Evolutionary conservation across 2,113 vertebrate species (phyloP), one percentile per base, ranked within the genome.

Genomic region (Tenebrosternarchus preto): DNA sequence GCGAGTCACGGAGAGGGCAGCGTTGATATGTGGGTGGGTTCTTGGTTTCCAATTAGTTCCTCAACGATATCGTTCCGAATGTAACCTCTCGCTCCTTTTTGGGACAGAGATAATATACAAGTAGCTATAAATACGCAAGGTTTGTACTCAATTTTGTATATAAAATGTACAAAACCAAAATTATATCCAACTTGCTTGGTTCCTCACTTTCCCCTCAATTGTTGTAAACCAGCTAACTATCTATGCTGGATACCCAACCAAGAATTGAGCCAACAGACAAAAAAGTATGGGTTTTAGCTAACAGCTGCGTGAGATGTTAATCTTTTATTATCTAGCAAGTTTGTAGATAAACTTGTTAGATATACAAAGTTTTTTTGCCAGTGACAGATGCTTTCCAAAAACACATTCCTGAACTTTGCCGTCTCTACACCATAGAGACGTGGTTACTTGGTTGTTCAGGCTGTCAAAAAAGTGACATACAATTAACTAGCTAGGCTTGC

Each of bases 11-110:
- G 72, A n/a, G 2, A 73, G 20, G 33, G 66, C 55, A 24, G 19
- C 17, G 60, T 19, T 9, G 56, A 53, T 17, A 53, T 24, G 64
- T 55, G 67, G 50, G 79, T 46, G 43, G 5, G 50, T 33, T 39
- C 77, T 74, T 56, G 2, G 73, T 79, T 57, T 73, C 25, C 78
- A 84, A 79, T n/a, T 74, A 59, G 53, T n/a, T 85, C 78, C 87
- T 72, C 36, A 85, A 90, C 66, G 20, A 50, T 12, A 86, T 20
- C 39, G 0, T 3, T 70, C 56, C 56, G 43, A 68, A 68, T n/a
- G 33, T 39, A 50, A 50, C 33, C 31, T 39, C n/a, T 31, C 9
- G 19, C 59, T 53, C 57, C 50, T 74, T 33, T 74, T 16, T 31
- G 39, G n/a, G n/a, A 15, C 2, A 24, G 31, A 74, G 22, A 74